These are phyloP conservation scores for Bombylius major DNA, from an alignment of 2,888 invertebrate genomes.

Conservation along the genomic window DNA sequence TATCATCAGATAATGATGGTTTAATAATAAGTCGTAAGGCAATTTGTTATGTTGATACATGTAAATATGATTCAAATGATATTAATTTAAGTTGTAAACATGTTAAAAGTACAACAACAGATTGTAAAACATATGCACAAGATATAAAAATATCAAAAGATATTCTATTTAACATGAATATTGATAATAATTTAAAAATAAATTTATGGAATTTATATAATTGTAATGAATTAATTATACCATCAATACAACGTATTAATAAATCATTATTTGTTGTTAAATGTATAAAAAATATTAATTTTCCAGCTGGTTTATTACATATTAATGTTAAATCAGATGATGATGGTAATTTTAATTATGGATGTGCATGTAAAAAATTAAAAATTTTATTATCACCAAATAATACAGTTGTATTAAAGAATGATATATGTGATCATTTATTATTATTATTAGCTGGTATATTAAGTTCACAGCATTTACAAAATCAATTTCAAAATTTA, in stretches of 20 bases:
- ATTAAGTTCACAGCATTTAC: constrained; percentile 23
- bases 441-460: constrained; percentile 29
- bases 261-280: constrained; percentile 28
- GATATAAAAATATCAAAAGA: constrained; percentile 24
- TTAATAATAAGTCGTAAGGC: constrained; percentile 27
- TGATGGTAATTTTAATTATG: constrained; percentile 13
- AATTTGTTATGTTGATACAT: constrained; percentile 25
- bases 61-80: constrained; percentile 22
- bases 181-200: constrained; percentile 24
- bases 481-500: constrained; percentile 26
- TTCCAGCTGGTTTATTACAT: constrained; percentile 30
- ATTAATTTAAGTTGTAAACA: constrained; percentile 25
- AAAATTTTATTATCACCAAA: constrained; percentile 28
- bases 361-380: constrained; percentile 31
- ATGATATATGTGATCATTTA: constrained; percentile 34
- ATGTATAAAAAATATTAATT: constrained; percentile 26
- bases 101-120: constrained; percentile 20
- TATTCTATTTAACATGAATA: constrained; percentile 28
- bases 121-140: constrained; percentile 21
- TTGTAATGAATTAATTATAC: constrained; percentile 23
- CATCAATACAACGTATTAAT: constrained; percentile 29
- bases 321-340: constrained; percentile 25
- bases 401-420: constrained; percentile 26
- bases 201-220: constrained; percentile 28
- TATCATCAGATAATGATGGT: constrained; percentile 29